Conservation (phyloP, 2,888 invertebrate species). For the Leptopilina myrica region DNA sequence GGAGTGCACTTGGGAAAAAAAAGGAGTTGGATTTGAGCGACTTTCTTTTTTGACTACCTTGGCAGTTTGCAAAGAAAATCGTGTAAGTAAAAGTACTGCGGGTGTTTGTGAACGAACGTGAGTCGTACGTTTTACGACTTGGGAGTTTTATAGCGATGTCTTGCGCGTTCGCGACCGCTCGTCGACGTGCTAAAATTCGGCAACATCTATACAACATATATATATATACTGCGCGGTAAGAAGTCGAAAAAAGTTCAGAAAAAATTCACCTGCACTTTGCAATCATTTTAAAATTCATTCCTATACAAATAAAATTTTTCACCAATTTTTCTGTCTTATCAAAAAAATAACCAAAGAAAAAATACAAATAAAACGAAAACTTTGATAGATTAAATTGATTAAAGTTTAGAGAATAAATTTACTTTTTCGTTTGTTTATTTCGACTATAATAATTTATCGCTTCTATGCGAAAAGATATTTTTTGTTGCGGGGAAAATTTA, state of each 20-base stretch:
- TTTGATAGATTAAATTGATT: too few relatives aligned
- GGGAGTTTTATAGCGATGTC: constrained; percentile 13
- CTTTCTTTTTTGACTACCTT: constrained; percentile 15
- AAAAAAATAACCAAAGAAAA: too few relatives aligned
- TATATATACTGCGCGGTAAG: constrained; percentile 26
- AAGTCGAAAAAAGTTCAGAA: constrained; percentile 6
- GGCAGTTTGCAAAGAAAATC: constrained; percentile 23
- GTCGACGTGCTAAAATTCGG: constrained; percentile 38
- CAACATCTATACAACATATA: neutral
- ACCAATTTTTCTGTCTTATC: too few relatives aligned
- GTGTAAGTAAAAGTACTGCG: constrained; percentile 27
- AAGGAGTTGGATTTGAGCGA: neutral
- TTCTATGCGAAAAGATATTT: neutral
- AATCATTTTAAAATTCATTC: too few relatives aligned
- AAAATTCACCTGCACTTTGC: neutral
- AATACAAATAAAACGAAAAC: too few relatives aligned
- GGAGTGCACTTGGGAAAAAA: neutral
- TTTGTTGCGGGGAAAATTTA: neutral
- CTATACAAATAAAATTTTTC: too few relatives aligned
- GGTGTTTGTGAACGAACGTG: constrained; percentile 28
- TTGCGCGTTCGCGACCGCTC: constrained; percentile 25
- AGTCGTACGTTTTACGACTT: constrained; percentile 30
- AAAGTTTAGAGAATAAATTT: neutral
- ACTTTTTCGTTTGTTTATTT: neutral
- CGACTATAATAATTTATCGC: too few relatives aligned